A percentile compares a stretch with the other conserved stretches of the same genome.
Evolutionary conservation across 2,113 vertebrate genomes (phyloP).

Genomic region (Empidonax alnorum): DNA sequence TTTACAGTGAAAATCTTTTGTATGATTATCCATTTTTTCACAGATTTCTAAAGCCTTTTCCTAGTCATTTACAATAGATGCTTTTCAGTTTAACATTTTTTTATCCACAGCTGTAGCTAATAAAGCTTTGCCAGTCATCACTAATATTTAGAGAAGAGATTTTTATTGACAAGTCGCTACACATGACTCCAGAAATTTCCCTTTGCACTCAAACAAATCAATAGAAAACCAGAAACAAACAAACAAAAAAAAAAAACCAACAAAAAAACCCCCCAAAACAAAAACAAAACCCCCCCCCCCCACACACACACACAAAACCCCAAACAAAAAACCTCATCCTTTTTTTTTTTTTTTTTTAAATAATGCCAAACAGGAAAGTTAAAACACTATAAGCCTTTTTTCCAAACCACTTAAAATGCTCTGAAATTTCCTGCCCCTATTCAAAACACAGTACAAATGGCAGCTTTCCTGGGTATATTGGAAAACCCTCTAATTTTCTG

Average conservation of each 20-base stretch:
- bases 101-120: neutral
- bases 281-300: too few relatives aligned
- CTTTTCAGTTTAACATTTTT: neutral
- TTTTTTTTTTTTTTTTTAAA: neutral
- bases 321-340: neutral
- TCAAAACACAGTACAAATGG: neutral
- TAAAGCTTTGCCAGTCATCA: neutral
- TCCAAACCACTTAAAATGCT: neutral
- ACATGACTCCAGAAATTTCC: neutral
- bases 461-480: neutral
- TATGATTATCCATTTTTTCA: neutral
- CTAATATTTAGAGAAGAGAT: neutral
- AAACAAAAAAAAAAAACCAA: neutral
- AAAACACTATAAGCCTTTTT: neutral
- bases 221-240: neutral
- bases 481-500: slow-evolving; percentile 16
- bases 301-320: too few relatives aligned
- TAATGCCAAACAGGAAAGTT: neutral
- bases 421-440: neutral
- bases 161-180: neutral
- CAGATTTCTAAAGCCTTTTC: neutral
- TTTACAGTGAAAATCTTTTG: neutral
- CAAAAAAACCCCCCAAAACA: too few relatives aligned
- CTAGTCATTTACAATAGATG: neutral
- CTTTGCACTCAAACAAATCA: neutral